Conservation (phyloP, 2,113 vertebrate genomes). For the Hirundichthys speculiger region DNA sequence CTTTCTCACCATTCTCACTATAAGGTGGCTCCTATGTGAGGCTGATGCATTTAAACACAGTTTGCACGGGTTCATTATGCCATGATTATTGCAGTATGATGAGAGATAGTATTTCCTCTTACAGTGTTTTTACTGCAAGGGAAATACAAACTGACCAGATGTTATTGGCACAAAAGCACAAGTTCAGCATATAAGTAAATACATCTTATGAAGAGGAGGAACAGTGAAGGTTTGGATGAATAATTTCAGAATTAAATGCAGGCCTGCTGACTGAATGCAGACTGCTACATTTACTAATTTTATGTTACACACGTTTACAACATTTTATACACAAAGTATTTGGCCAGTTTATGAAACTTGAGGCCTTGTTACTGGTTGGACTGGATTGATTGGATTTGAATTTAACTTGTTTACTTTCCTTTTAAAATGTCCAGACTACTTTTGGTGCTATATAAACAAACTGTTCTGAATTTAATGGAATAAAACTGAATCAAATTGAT, state of each 20-base stretch:
- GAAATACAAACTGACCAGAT: slow-evolving; percentile 7
- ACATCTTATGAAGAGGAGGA: background rate
- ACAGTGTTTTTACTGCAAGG: slow-evolving; percentile 8
- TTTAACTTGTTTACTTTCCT: too few relatives aligned
- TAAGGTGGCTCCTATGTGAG: slow-evolving; percentile 38
- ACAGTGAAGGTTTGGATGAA: background rate
- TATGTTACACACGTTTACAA: too few relatives aligned
- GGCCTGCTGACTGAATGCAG: background rate
- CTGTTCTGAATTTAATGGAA: too few relatives aligned
- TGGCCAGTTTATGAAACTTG: too few relatives aligned
- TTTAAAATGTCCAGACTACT: too few relatives aligned
- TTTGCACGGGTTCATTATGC: background rate
- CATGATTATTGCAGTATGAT: slow-evolving; percentile 9
- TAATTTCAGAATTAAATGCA: background rate
- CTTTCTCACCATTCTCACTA: slow-evolving; percentile 37
- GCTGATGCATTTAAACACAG: background rate
- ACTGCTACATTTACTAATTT: too few relatives aligned
- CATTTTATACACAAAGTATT: too few relatives aligned
- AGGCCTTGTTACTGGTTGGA: too few relatives aligned
- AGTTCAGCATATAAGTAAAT: slow-evolving; percentile 13
- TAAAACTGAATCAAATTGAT: too few relatives aligned
- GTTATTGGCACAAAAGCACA: slow-evolving; percentile 11
- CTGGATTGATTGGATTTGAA: too few relatives aligned
- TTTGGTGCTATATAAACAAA: too few relatives aligned
- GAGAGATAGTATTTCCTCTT: slow-evolving; percentile 30